Evolutionary conservation across 1,140 invertebrate genomes (phyloP).

Genomic region (Sesamia nonagrioides): DNA sequence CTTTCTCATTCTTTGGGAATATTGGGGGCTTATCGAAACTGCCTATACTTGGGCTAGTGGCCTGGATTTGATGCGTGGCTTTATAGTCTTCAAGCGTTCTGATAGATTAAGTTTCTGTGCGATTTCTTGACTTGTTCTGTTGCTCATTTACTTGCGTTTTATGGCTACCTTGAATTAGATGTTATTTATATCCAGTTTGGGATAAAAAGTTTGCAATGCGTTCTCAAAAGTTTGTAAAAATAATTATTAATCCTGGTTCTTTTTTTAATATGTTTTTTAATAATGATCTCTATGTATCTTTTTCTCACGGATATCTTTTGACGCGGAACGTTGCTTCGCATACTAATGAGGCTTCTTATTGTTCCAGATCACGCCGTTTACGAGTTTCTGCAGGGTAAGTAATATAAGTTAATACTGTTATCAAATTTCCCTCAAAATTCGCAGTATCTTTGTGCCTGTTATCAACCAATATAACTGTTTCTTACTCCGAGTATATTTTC

Average conservation of each 20-base stretch:
- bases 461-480: neutral
- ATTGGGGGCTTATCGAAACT: constrained; percentile 35
- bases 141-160: neutral
- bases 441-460: neutral
- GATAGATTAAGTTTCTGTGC: constrained; percentile 27
- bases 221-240: neutral
- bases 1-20: constrained; percentile 39
- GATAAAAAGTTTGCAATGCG: neutral
- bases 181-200: neutral
- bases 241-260: neutral
- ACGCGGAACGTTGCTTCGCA: constrained; percentile 20
- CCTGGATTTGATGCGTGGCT: constrained; percentile 16
- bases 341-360: constrained; percentile 35
- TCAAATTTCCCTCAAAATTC: neutral
- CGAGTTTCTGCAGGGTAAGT: constrained; percentile 95
- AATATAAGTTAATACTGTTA: constrained; percentile 22
- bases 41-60: constrained; percentile 12
- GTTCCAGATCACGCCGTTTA: constrained; percentile 93
- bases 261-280: neutral
- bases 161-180: neutral
- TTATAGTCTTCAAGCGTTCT: constrained; percentile 19
- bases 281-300: neutral
- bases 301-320: constrained; percentile 1
- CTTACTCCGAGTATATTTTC: neutral
- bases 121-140: neutral